phyloP scores from a whole-genome alignment of 2,113 vertebrate species.

The Mohoua ochrocephala region DNA sequence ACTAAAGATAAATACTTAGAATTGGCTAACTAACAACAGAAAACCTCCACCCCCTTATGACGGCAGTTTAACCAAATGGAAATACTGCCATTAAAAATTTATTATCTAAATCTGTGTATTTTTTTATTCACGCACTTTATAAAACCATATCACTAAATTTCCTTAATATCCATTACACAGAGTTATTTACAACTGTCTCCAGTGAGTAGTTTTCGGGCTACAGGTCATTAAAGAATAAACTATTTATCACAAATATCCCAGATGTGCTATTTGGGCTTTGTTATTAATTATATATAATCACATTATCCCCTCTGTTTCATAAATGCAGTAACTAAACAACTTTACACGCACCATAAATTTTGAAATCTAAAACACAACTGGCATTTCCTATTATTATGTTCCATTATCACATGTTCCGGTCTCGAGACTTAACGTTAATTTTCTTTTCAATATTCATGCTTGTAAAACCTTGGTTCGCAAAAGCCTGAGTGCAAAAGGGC shows the following conservation, averaged over 20 bases:
- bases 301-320: not conserved
- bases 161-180: not conserved
- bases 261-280: not conserved
- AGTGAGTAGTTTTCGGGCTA: not conserved
- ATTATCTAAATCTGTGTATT: not conserved
- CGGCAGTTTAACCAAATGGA: not conserved
- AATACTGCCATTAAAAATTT: not conserved
- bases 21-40: not conserved
- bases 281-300: conserved; percentile 17
- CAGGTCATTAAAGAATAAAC: conserved; percentile 20
- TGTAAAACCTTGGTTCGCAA: not conserved
- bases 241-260: not conserved
- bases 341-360: not conserved
- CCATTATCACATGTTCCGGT: not conserved
- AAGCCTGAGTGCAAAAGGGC: not conserved
- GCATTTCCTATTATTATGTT: not conserved
- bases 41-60: not conserved
- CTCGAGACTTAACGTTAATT: not conserved
- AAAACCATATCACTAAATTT: not conserved
- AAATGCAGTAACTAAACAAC: not conserved
- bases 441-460: not conserved
- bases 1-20: not conserved
- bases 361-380: not conserved
- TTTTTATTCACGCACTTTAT: not conserved
- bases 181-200: not conserved